Base-by-base conservation (phyloP, 64 coral and sea anemone genomes). In the Montipora cactus region DNA sequence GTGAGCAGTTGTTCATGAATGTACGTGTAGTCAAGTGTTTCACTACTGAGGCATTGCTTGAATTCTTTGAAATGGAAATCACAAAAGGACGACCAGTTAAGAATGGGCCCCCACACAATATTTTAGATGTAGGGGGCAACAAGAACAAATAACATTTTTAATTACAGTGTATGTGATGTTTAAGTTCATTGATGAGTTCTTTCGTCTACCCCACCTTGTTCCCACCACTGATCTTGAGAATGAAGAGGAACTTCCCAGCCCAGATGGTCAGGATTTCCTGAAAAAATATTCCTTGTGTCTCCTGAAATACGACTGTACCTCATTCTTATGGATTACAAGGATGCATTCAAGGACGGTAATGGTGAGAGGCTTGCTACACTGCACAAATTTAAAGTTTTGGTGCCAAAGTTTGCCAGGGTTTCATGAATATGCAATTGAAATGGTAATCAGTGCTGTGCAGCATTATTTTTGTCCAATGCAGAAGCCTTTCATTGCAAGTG, bases 351-450 rank as follows among this genome's bases (percentile, higher is more conserved):
- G 55, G 78, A 73, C 5, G 89, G 89, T 14, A 81, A 92, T 77
- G 90, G 90, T 13, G 61, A 70, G 20, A 77, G 59, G 8, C 51
- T 94, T 67, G 48, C 67, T 28, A 74, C 77, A n/a, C n/a, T 92
- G 4, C 77, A 83, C 68, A 94, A 37, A 88, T 37, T 37, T 37
- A 37, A 64, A 74, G 11, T 80, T 2, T 19, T 94, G 22, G 22
- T 83, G 10, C 44, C 46, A 8, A 44, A 37, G 85, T 71, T 16
- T 49, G 5, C 67, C 72, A 70, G 76, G 62, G 8, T 94, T 81
- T 45, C 89, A 94, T 89, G 77, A 64, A 0, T 94, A 89, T 81
- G 49, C 92, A n/a, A 94, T 83, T 44, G 92, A 94, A 76, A 89
- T 94, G 92, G n/a, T 94, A 21, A 49, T 89, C 4, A 89, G 52